Conservation (phyloP, 1,140 invertebrate genomes). For the Calosoma granatense region DNA sequence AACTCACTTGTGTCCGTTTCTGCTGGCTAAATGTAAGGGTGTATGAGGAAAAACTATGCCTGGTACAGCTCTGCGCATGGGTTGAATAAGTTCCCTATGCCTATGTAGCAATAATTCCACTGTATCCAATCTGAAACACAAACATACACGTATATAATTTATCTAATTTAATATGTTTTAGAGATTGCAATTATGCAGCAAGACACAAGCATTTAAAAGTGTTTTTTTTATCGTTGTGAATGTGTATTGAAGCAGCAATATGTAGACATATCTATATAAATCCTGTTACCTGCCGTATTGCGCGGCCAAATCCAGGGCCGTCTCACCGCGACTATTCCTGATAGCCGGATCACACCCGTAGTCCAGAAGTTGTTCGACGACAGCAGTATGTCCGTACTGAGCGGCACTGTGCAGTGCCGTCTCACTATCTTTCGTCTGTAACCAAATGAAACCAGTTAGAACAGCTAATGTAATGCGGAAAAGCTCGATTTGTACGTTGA, state of each 20-base stretch:
- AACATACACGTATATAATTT: neutral
- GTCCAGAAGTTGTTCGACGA: slow-evolving; percentile 77
- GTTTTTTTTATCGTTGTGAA: no score
- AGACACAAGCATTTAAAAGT: no score
- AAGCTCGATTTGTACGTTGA: neutral
- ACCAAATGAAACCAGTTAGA: slow-evolving; percentile 23
- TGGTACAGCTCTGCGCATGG: slow-evolving; percentile 48
- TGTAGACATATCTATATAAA: neutral
- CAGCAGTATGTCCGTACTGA: slow-evolving; percentile 86
- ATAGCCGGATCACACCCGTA: slow-evolving; percentile 83
- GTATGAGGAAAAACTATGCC: slow-evolving; percentile 65
- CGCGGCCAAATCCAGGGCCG: slow-evolving; percentile 86
- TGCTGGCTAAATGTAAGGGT: slow-evolving; percentile 85
- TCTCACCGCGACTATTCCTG: slow-evolving; percentile 80
- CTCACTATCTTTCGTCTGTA: slow-evolving; percentile 85
- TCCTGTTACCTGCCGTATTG: slow-evolving; percentile 72
- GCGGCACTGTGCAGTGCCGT: slow-evolving; percentile 89
- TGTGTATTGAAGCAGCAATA: no score
- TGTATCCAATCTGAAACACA: slow-evolving; percentile 63
- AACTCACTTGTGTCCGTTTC: slow-evolving; percentile 82
- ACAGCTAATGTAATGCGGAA: neutral
- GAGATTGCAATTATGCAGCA: no score
- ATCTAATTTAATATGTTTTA: neutral
- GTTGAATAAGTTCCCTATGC: slow-evolving; percentile 66
- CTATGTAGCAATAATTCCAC: slow-evolving; percentile 75